These are phyloP conservation scores for Coryphaenoides rupestris DNA, from an alignment of 2,113 vertebrate species.

Conservation along the genomic window DNA sequence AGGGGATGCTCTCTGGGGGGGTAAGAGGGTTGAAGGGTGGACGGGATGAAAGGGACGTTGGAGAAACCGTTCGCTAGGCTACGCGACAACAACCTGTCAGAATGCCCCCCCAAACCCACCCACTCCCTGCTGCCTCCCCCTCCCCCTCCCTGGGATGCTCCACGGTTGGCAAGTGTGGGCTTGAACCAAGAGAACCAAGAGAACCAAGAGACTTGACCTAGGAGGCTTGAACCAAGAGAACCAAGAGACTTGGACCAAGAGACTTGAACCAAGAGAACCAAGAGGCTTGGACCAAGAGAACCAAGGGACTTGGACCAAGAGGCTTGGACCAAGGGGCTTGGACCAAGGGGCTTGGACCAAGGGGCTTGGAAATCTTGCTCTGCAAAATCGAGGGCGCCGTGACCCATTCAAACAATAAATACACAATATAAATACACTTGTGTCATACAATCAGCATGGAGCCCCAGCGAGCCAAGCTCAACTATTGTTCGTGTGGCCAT, in stretches of 20 bases:
- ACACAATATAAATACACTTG: conserved; percentile 31
- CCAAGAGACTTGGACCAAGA: too few species aligned
- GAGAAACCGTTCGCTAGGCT: conserved; percentile 72
- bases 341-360: too few species aligned
- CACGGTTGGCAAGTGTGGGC: conserved; percentile 61
- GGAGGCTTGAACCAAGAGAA: too few species aligned
- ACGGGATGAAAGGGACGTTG: conserved; percentile 38
- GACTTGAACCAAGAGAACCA: too few species aligned
- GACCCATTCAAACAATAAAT: background rate
- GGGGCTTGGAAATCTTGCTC: too few species aligned
- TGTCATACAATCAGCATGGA: conserved; percentile 7
- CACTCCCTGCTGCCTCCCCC: conserved; percentile 21
- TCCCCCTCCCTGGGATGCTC: conserved; percentile 31
- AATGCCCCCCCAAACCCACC: conserved; percentile 62
- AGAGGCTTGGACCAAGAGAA: too few species aligned
- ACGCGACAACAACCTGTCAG: conserved; percentile 75
- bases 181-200: conserved; percentile 46
- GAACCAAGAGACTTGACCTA: conserved; percentile 8
- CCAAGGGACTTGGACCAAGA: too few species aligned
- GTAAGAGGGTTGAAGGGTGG: conserved; percentile 64
- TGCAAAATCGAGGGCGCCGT: background rate
- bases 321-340: too few species aligned
- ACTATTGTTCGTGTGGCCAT: too few species aligned
- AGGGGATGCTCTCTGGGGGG: conserved; percentile 61
- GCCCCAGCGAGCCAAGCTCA: too few species aligned